Base-by-base conservation (phyloP, 30 jellyfish, hydroid and myxozoan species). In the Turritopsis rubra region DNA sequence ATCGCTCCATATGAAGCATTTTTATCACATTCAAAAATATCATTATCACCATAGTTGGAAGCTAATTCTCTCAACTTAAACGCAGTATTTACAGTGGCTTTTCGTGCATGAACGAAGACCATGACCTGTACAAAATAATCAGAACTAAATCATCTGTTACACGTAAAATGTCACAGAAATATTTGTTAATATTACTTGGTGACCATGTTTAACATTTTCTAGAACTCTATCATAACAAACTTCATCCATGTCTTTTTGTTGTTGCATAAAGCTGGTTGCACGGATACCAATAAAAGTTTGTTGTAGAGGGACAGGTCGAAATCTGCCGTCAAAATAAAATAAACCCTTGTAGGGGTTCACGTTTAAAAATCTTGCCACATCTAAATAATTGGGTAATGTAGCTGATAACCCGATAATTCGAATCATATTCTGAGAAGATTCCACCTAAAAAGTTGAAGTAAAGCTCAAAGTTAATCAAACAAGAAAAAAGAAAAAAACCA, bases 81-180 rank as follows among this genome's bases (percentile, higher is more conserved):
- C 0, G 99, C 99, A 1, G 99, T 95, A 25, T 92, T 87, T 18
- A 90, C 97, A 16, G 99, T 95, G 7, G 99, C 97, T 76, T 90
- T 90, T 53, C 99, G 84, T 53, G 99, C 96, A 87, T 95, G 99
- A 8, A 95, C 99, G 87, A 95, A 95, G 8, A 95, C 97, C 97
- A 95, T 95, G 65, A 95, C 99, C 99, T 93, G 1, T 41, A 41
- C 13, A 41, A 41, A 41, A 41, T 13, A 41, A 41, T 5, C 13
- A 41, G 60, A 41, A 41, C 9, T 41, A 41, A 41, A 41, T 41
- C 9, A 41, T 3, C n/a, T n/a, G n/a, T n/a, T n/a, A n/a, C n/a
- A n/a, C n/a, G n/a, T n/a, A n/a, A n/a, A n/a, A n/a, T n/a, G n/a
- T n/a, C n/a, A n/a, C n/a, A n/a, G n/a, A n/a, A 41, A 41, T 3